Conservation (phyloP, 1,140 invertebrate genomes). For the Mamestra configurata region DNA sequence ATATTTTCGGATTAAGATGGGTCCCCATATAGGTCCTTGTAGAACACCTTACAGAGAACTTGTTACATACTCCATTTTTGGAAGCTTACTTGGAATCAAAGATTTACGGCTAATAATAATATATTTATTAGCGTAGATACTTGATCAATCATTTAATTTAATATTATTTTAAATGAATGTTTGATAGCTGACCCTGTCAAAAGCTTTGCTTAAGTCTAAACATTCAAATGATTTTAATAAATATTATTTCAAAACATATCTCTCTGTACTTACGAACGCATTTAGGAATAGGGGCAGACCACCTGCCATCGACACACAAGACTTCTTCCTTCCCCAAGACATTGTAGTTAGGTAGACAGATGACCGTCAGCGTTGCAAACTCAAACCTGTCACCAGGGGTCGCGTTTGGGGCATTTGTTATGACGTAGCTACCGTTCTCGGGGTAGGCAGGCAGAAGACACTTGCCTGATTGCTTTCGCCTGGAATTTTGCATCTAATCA, state of each 20-base stretch:
- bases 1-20: not conserved
- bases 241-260: not conserved
- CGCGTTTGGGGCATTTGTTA: conserved; percentile 47
- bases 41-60: not conserved
- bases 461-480: not conserved
- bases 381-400: conserved; percentile 49
- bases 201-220: not conserved
- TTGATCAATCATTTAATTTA: too few relatives aligned
- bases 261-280: conserved; percentile 69
- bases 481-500: too few relatives aligned
- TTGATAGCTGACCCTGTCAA: not conserved
- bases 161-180: too few relatives aligned
- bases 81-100: not conserved
- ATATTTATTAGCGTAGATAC: too few relatives aligned
- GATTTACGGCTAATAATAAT: not conserved
- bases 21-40: not conserved
- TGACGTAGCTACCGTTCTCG: conserved; percentile 59
- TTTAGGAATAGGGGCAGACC: conserved; percentile 61
- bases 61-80: not conserved
- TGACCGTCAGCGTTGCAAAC: not conserved
- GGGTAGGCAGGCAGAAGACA: conserved; percentile 68
- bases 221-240: not conserved
- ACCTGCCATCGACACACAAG: conserved; percentile 60
- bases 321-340: not conserved
- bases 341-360: not conserved